Conservation (phyloP, 2,888 invertebrate species). For the Heliconius ethilla region DNA sequence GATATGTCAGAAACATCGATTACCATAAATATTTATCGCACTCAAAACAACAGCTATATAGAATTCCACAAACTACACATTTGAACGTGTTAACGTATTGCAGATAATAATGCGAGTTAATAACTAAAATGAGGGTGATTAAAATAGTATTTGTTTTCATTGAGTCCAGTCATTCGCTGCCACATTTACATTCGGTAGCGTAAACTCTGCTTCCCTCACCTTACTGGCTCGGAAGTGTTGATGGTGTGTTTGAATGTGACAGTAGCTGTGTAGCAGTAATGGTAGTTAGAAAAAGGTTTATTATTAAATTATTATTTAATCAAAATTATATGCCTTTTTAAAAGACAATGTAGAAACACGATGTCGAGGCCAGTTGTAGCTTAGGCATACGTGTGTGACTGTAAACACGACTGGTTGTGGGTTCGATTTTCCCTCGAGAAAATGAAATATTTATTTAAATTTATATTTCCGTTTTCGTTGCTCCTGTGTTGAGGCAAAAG, state of each 20-base stretch:
- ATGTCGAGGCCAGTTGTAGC: too few relatives aligned
- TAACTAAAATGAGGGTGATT: slow-evolving; percentile 31
- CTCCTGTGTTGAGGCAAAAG: too few relatives aligned
- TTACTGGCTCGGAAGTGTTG: slow-evolving; percentile 70
- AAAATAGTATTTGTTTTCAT: slow-evolving; percentile 40
- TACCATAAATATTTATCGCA: not conserved
- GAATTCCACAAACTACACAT: slow-evolving; percentile 4
- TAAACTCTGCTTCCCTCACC: slow-evolving; percentile 73
- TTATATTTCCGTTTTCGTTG: too few relatives aligned
- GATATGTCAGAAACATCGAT: not conserved
- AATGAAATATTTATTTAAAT: too few relatives aligned
- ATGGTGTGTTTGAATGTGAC: slow-evolving; percentile 50
- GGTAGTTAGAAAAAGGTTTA: not conserved
- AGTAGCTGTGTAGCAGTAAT: not conserved
- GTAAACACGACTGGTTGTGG: too few relatives aligned
- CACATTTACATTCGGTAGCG: slow-evolving; percentile 64
- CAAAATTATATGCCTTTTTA: not conserved
- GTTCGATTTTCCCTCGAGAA: too few relatives aligned
- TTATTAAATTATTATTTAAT: not conserved
- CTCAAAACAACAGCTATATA: not conserved
- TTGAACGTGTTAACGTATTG: slow-evolving; percentile 2
- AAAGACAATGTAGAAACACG: not conserved
- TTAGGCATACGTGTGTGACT: too few relatives aligned
- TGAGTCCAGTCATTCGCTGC: slow-evolving; percentile 48
- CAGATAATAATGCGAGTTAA: slow-evolving; percentile 23